phyloP scores from a whole-genome alignment of 2,888 invertebrate genomes.

The Caenorhabditis wallacei region DNA sequence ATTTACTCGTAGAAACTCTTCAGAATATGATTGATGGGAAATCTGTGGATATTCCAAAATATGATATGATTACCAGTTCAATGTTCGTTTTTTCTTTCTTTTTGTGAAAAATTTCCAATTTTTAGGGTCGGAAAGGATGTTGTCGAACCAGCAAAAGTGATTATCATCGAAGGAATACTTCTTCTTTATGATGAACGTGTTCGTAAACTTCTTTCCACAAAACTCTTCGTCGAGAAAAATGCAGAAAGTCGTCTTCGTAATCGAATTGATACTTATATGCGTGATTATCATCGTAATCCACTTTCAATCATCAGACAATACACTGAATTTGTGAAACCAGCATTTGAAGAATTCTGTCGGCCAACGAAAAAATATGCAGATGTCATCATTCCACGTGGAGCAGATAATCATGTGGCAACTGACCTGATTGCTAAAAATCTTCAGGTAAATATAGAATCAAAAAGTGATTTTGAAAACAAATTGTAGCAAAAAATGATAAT shows the following conservation, averaged over 20 bases:
- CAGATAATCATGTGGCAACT: conserved; percentile 96
- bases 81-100: conserved; percentile 86
- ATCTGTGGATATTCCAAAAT: conserved; percentile 93
- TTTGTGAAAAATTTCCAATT: not conserved
- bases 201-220: conserved; percentile 97
- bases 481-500: conserved; percentile 38
- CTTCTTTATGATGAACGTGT: conserved; percentile 98
- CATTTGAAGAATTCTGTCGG: conserved; percentile 89
- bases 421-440: conserved; percentile 98
- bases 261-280: conserved; percentile 86
- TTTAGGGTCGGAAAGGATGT: conserved; percentile 62
- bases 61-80: conserved; percentile 94
- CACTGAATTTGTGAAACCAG: conserved; percentile 94
- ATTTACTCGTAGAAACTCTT: conserved; percentile 90
- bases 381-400: conserved; percentile 98
- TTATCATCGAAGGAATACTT: conserved; percentile 93
- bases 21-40: conserved; percentile 91
- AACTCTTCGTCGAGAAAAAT: conserved; percentile 98
- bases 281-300: conserved; percentile 85
- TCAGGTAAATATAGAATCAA: conserved; percentile 85
- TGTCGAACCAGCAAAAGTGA: conserved; percentile 69
- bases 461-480: conserved; percentile 3
- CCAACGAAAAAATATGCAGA: conserved; percentile 99
- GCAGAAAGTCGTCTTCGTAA: conserved; percentile 97
- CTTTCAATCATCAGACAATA: conserved; percentile 51